Evolutionary conservation across 2,888 invertebrate species (phyloP), one percentile per base, ranked within the genome.

Genomic region (Chrysina gloriosa): DNA sequence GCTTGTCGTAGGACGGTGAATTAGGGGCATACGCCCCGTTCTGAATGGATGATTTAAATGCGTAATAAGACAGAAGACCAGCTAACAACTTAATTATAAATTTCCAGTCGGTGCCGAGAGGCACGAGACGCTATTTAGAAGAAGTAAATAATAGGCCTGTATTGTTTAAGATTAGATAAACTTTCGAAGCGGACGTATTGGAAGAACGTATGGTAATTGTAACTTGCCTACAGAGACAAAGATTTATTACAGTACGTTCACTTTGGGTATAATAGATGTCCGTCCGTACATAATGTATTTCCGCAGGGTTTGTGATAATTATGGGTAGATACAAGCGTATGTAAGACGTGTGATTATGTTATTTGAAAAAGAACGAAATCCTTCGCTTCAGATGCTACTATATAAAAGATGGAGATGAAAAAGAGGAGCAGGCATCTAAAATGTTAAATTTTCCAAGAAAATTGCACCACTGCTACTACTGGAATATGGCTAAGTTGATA

Each of bases 41-140:
- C 36, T 25, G 42, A 52, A 23, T 25, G 25, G 29, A 58, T 39
- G 58, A 39, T 58, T 42, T 58, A 58, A 39, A 39, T 23, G 58
- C 39, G 5, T 39, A 58, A 58, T 58, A 58, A 58, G 58, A 25
- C 58, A 39, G 25, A 27, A 58, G 14, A 39, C 23, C 58, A 58
- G 58, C 34, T 58, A 58, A 58, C 58, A 39, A 58, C 58, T 58
- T 58, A 58, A 58, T 58, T 58, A 39, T 58, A 58, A 36, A 58
- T 58, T 58, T 39, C 39, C 42, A 25, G 36, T 36, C 25, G 23
- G n/a, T 11, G 39, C 36, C 25, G 14, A 11, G 4, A 11, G 58
- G 36, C 25, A 23, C 25, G 58, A 27, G 39, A 58, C 58, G 39
- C 25, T 14, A 56, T 56, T 56, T 56, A 56, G 39, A 56, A 14